phyloP scores from a whole-genome alignment of 2,797 vertebrate genomes.

The Cottoperca gobio region DNA sequence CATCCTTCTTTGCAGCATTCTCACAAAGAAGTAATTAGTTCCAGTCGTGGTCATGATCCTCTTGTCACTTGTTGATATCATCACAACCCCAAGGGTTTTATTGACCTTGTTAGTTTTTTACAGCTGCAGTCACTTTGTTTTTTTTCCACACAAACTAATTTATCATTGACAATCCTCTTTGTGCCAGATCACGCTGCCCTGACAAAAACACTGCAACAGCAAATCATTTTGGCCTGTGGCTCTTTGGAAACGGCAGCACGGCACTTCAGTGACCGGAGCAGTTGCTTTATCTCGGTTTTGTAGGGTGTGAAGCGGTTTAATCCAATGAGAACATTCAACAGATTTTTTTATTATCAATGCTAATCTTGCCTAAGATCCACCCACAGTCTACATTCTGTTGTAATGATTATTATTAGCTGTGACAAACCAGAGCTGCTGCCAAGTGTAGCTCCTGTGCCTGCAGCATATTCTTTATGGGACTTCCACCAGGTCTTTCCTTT shows the following conservation, averaged over 20 bases:
- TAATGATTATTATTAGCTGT: background rate
- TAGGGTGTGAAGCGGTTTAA: background rate
- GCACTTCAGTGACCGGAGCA: background rate
- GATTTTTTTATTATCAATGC: background rate
- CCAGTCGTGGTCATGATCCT: background rate
- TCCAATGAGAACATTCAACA: background rate
- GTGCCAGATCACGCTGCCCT: background rate
- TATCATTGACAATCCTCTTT: background rate
- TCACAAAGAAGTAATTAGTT: background rate
- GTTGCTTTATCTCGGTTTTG: background rate
- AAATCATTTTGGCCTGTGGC: slow-evolving; percentile 7
- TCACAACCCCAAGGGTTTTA: background rate
- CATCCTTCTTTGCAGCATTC: background rate
- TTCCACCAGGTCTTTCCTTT: background rate
- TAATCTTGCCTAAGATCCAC: background rate
- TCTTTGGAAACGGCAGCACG: slow-evolving; percentile 5
- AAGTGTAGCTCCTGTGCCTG: background rate
- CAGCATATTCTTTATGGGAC: background rate
- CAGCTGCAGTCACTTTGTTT: background rate
- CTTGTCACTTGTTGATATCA: background rate
- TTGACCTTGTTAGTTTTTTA: background rate
- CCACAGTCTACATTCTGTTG: background rate
- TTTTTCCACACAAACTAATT: background rate
- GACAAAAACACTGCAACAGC: slow-evolving; percentile 3
- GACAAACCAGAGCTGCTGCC: background rate